These are phyloP conservation scores for Rhinolophus sinicus DNA, from an alignment of 2,113 vertebrate species.

Conservation along the genomic window DNA sequence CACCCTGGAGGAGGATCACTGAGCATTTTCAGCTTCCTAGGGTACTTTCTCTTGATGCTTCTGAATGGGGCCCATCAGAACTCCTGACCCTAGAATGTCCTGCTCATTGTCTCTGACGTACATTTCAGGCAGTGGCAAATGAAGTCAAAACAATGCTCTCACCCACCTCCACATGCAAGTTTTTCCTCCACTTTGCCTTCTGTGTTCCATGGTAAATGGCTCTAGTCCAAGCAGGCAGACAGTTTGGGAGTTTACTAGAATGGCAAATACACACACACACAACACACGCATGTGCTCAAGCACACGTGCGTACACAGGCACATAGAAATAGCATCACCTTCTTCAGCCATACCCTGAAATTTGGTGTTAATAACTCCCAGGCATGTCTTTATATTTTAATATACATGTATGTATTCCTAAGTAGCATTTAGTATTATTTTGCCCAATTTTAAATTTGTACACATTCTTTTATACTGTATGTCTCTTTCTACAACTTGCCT, in stretches of 20 bases:
- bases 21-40: background rate
- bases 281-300: no score
- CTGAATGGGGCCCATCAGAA: background rate
- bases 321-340: background rate
- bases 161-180: background rate
- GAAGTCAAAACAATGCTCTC: background rate
- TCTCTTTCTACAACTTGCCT: conserved; percentile 32
- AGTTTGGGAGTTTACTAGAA: background rate
- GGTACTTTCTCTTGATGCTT: background rate
- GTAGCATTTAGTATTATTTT: background rate
- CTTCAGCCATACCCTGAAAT: background rate
- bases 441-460: background rate
- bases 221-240: background rate
- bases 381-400: background rate
- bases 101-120: background rate
- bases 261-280: background rate
- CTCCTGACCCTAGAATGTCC: background rate
- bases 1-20: background rate
- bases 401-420: background rate
- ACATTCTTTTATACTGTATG: background rate
- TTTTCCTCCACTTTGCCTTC: background rate
- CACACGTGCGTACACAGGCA: background rate
- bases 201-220: background rate
- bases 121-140: background rate
- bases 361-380: background rate